These are phyloP conservation scores for Gastrophysa polygoni DNA, from an alignment of 2,888 invertebrate species.

Conservation along the genomic window DNA sequence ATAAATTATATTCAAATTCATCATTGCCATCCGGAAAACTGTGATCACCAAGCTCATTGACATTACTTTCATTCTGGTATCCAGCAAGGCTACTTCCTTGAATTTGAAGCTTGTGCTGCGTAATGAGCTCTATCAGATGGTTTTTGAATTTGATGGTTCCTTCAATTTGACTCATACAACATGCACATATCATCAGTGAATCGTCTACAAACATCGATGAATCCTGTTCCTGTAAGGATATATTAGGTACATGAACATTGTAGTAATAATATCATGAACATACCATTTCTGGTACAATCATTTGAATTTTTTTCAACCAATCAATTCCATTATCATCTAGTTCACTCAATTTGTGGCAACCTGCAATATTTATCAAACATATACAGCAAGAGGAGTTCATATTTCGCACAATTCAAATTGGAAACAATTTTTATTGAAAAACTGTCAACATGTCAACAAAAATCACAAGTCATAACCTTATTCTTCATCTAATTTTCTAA, in stretches of 20 bases:
- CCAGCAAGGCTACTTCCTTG: neutral
- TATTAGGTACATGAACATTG: neutral
- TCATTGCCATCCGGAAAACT: neutral
- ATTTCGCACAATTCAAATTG: too few relatives aligned
- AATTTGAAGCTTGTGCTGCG: neutral
- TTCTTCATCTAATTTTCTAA: too few relatives aligned
- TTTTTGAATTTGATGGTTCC: slow-evolving; percentile 31
- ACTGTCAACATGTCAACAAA: too few relatives aligned
- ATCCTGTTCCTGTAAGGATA: slow-evolving; percentile 32
- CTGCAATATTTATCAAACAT: slow-evolving; percentile 8
- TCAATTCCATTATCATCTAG: slow-evolving; percentile 25
- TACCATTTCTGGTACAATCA: slow-evolving; percentile 34
- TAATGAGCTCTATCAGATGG: neutral
- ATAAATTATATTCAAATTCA: neutral
- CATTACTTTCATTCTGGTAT: neutral
- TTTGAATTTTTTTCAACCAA: slow-evolving; percentile 29
- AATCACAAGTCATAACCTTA: too few relatives aligned
- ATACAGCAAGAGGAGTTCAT: slow-evolving; percentile 17
- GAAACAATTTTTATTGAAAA: too few relatives aligned
- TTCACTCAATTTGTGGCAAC: slow-evolving; percentile 16
- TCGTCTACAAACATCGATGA: slow-evolving; percentile 5
- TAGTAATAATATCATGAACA: neutral
- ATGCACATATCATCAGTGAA: slow-evolving; percentile 30
- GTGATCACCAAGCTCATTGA: neutral
- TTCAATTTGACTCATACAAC: slow-evolving; percentile 32